Percentiles rank a stretch among this genome's conserved stretches.
Evolutionary conservation across 2,113 vertebrate species (phyloP).

Genomic region (Turnix velox): DNA sequence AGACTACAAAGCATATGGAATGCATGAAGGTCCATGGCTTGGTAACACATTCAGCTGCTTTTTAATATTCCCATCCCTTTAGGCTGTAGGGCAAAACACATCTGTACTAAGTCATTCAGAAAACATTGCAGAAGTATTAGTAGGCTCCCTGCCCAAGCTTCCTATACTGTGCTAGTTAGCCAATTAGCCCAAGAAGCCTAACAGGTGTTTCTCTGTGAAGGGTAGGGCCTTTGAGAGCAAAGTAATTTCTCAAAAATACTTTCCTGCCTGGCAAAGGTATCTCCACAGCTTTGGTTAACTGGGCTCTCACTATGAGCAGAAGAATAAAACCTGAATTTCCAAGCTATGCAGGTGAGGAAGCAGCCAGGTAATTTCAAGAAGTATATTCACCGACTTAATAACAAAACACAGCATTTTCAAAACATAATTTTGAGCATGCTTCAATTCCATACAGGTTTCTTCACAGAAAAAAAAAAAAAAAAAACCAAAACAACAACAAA

Average conservation of each 20-base stretch:
- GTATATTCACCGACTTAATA: not conserved
- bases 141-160: not conserved
- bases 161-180: not conserved
- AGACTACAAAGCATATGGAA: not conserved
- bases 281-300: not conserved
- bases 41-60: not conserved
- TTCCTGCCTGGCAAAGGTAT: not conserved
- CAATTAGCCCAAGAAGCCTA: not conserved
- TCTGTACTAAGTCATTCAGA: not conserved
- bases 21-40: not conserved
- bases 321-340: not conserved
- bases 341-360: not conserved
- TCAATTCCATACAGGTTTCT: not conserved
- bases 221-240: rapidly evolving
- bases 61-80: not conserved
- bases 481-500: too few relatives aligned
- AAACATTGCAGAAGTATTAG: rapidly evolving
- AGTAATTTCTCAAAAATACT: not conserved
- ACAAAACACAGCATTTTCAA: rapidly evolving
- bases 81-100: not conserved
- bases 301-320: not conserved
- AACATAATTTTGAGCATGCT: not conserved
- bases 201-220: not conserved
- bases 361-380: not conserved
- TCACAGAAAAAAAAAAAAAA: not conserved